A percentile compares a stretch with the other conserved stretches of the same genome.
phyloP scores from a whole-genome alignment of 2,113 vertebrate genomes.

The Vireo altiloquus region DNA sequence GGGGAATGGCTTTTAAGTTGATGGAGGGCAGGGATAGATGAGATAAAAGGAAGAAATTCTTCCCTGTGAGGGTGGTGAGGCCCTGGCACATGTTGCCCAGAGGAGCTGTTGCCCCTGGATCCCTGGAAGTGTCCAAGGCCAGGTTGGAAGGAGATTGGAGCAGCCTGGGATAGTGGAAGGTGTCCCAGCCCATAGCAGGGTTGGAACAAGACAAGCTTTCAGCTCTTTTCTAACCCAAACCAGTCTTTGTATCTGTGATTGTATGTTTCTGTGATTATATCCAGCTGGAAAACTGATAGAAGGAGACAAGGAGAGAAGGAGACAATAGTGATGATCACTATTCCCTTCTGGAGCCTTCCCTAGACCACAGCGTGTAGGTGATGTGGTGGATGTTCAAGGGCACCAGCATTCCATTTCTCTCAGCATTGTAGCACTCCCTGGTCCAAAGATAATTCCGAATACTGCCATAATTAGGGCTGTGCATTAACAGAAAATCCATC shows the following conservation, averaged over 20 bases:
- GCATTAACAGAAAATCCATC: not conserved
- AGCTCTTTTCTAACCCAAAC: not conserved
- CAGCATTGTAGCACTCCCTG: not conserved
- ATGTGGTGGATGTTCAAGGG: not conserved
- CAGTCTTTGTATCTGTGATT: not conserved
- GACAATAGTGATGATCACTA: not conserved
- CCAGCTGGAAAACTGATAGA: not conserved
- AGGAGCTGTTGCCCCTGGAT: not conserved
- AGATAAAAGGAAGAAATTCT: not conserved
- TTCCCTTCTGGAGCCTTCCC: not conserved
- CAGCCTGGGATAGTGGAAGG: not conserved
- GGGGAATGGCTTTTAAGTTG: not conserved
- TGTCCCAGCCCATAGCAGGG: not conserved
- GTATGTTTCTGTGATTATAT: not conserved
- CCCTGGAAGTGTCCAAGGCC: too few relatives aligned
- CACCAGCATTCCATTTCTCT: rapidly evolving
- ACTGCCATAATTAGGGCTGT: not conserved
- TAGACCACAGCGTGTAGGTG: rapidly evolving
- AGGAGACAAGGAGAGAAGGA: not conserved
- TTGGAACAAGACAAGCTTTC: not conserved
- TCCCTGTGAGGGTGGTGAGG: rapidly evolving
- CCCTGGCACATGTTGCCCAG: not conserved
- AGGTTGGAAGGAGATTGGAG: rapidly evolving
- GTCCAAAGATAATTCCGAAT: not conserved
- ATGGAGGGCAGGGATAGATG: not conserved